Evolutionary conservation across 35 echinoderm and acorn worm species (phyloP), one percentile per base, ranked within the genome.

Genomic region (Lytechinus pictus): DNA sequence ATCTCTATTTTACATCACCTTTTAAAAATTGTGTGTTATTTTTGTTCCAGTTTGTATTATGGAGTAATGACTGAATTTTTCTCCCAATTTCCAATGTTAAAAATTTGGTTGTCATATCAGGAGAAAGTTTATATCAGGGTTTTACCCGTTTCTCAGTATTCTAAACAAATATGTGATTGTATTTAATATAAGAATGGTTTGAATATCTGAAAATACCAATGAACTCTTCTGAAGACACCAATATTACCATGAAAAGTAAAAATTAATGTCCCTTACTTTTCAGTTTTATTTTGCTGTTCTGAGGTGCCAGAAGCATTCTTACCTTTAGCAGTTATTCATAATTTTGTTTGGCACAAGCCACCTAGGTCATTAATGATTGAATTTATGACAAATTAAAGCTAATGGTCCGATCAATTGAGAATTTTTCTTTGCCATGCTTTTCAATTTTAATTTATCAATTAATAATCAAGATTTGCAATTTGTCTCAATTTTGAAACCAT

Each of bases 101-200:
- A 79, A 24, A 79, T n/a, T 79, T 79, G 66, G 66, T 79, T 79
- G 66, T 79, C 66, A 79, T 79, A 79, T 79, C 66, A 79, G 66
- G 66, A n/a, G 66, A 1, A 79, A 79, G 66, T n/a, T n/a, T 16
- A 24, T 79, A 79, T 16, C 66, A 79, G 66, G 66, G 66, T 79
- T 44, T 24, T 79, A n/a, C 21, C 66, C 66, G n/a, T 79, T 79
- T 16, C n/a, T 7, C 16, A 79, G 66, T 16, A 71, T 71, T 71
- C 61, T 6, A 71, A 79, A 24, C 21, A 24, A 24, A 79, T 16
- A 79, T 79, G 19, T 79, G 66, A 79, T 79, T 24, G n/a, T 24
- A 19, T n/a, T 79, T 79, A 24, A 16, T 24, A 79, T n/a, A 79
- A 79, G 66, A n/a, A 79, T 79, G 21, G 66, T 79, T 24, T n/a